A percentile compares a stretch with the other conserved stretches of the same genome.
These are phyloP conservation scores for Teleopsis dalmanni DNA, from an alignment of 1,140 invertebrate species.

Conservation along the genomic window DNA sequence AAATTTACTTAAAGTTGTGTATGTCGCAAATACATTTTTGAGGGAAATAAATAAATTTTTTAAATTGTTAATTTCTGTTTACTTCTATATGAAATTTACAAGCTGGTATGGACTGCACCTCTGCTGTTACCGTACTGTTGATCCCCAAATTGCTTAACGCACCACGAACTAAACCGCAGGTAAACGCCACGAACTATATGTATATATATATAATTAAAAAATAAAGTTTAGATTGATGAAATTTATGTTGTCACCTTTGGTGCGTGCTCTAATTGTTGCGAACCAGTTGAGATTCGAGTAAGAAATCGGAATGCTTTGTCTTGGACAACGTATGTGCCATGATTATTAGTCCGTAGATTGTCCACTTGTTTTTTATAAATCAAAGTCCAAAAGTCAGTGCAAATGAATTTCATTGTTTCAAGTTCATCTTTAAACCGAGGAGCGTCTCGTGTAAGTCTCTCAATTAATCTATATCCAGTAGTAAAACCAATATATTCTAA, in stretches of 20 bases:
- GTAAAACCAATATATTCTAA: slow-evolving; percentile 88
- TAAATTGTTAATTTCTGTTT: slow-evolving; percentile 48
- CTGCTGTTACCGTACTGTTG: slow-evolving; percentile 87
- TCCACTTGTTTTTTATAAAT: slow-evolving; percentile 98
- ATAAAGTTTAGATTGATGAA: neutral
- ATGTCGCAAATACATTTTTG: neutral
- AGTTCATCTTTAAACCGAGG: slow-evolving; percentile 94
- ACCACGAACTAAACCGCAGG: slow-evolving; percentile 91
- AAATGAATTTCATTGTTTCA: slow-evolving; percentile 98
- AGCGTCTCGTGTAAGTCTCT: slow-evolving; percentile 86
- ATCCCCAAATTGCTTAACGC: slow-evolving; percentile 92
- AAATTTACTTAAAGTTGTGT: neutral
- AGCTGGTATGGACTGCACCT: slow-evolving; percentile 84
- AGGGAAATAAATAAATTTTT: slow-evolving; percentile 4
- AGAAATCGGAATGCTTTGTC: slow-evolving; percentile 92
- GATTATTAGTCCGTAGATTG: slow-evolving; percentile 96
- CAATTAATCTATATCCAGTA: slow-evolving; percentile 86
- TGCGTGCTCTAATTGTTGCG: slow-evolving; percentile 86
- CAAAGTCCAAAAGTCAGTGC: slow-evolving; percentile 96
- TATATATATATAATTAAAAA: slow-evolving; percentile 9
- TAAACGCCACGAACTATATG: slow-evolving; percentile 84
- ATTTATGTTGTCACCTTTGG: slow-evolving; percentile 58
- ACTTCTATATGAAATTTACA: slow-evolving; percentile 93
- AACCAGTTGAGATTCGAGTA: slow-evolving; percentile 75
- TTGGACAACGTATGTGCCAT: slow-evolving; percentile 96